Percentiles rank a stretch among this genome's conserved stretches.
Evolutionary conservation across 1,140 invertebrate genomes (phyloP).

Genomic region (Drosophila carrolli): DNA sequence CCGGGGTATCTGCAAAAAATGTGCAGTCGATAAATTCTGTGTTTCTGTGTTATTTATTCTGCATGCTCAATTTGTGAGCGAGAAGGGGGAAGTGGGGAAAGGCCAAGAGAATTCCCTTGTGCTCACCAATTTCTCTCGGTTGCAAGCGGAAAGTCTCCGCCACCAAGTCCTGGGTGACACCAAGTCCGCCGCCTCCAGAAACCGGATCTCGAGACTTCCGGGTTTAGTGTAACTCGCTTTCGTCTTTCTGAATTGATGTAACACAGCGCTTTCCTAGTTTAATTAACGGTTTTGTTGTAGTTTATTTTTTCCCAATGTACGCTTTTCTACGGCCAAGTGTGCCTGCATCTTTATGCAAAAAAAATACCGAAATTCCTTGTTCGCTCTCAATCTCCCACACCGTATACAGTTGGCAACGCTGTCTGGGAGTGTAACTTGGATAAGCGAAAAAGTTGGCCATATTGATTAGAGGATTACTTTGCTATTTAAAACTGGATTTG

Average conservation of each 20-base stretch:
- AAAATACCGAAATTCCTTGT: too few species aligned
- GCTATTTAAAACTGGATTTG: neutral
- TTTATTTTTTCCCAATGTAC: slow-evolving; percentile 9
- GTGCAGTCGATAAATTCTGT: slow-evolving; percentile 20
- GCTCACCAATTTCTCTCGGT: slow-evolving; percentile 23
- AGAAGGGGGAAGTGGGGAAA: neutral
- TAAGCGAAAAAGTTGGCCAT: neutral
- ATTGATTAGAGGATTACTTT: too few species aligned
- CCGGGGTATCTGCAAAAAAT: slow-evolving; percentile 20
- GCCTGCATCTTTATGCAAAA: too few species aligned
- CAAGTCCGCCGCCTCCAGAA: neutral
- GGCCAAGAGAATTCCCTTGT: slow-evolving; percentile 5
- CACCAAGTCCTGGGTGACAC: neutral
- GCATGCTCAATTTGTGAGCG: neutral
- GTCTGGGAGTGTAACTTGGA: neutral
- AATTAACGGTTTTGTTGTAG: slow-evolving; percentile 24
- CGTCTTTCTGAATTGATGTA: slow-evolving; percentile 3
- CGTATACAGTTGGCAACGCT: neutral
- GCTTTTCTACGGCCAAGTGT: too few species aligned
- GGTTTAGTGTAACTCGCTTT: neutral
- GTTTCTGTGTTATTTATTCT: slow-evolving; percentile 21
- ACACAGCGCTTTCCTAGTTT: slow-evolving; percentile 26
- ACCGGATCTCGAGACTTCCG: slow-evolving; percentile 10
- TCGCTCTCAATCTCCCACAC: neutral
- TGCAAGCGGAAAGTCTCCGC: neutral